Evolutionary conservation across 1,140 invertebrate genomes (phyloP), one percentile per base, ranked within the genome.

Genomic region (Leguminivora glycinivorella): DNA sequence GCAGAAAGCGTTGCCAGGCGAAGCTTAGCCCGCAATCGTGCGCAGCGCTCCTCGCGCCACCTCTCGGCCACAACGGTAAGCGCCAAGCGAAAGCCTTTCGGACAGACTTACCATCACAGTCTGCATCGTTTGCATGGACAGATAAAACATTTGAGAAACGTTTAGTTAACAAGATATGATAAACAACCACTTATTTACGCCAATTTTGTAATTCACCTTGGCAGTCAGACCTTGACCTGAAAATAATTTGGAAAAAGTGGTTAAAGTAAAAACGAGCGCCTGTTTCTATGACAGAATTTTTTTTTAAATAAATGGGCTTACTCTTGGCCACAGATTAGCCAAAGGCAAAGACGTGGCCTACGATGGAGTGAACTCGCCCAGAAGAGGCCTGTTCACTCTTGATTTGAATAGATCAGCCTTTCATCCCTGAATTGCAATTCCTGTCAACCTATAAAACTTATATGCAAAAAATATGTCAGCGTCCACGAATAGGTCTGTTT

Each of bases 51-150:
- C 68, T 72, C 81, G 71, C 84, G 84, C 84, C 85, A 85, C 83
- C 85, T 88, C 80, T 70, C 25, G 22, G 73, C 40, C 31, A 73
- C 25, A 60, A 70, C 66, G 63, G 52, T 70, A 83, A 79, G 70
- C 71, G 70, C 69, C 40, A 87, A 83, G 81, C 81, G 84, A 81
- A 82, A 86, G 83, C 83, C 74, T 74, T 77, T 76, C 73, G 81
- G 80, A 78, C 80, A 81, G 73, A 88, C 87, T 89, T 88, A 89
- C 87, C 87, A 88, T 82, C 66, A 86, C 81, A 72, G 85, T 87
- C 87, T 89, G 84, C 78, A 81, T 79, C 71, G 79, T 75, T 78
- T 81, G 87, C 87, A 85, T 88, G 87, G 83, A 86, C 84, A 89
- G 78, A 89, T 84, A 89, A 87, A 83, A 70, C 71, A 67, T 74